Conservation (phyloP, 2,888 invertebrate genomes). For the Clanis bilineata region DNA sequence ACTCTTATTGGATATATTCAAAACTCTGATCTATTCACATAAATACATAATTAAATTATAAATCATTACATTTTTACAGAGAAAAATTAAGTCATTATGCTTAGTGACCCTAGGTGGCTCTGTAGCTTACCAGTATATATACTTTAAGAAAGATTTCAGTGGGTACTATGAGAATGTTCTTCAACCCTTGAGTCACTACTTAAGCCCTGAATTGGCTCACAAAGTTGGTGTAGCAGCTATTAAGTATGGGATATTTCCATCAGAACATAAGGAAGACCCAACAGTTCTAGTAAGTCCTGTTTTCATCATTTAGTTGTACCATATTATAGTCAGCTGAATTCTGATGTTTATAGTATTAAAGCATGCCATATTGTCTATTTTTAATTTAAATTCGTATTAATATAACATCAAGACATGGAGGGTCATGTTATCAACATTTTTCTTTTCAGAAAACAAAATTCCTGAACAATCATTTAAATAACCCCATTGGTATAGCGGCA, state of each 20-base stretch:
- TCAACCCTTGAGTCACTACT: slow-evolving; percentile 86
- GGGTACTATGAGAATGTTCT: slow-evolving; percentile 88
- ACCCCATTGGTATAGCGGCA: slow-evolving; percentile 98
- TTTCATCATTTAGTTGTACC: slow-evolving; percentile 17
- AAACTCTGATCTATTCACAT: too few relatives aligned
- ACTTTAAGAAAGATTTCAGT: slow-evolving; percentile 88
- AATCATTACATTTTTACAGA: slow-evolving; percentile 79
- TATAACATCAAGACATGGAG: neutral
- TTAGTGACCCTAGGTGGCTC: slow-evolving; percentile 85
- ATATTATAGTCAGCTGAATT: slow-evolving; percentile 2
- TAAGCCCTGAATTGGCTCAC: slow-evolving; percentile 93
- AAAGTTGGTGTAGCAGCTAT: slow-evolving; percentile 88
- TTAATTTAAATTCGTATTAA: neutral
- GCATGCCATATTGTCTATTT: neutral
- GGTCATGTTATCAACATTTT: neutral
- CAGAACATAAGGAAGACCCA: slow-evolving; percentile 83
- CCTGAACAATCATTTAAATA: slow-evolving; percentile 87
- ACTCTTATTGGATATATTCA: neutral
- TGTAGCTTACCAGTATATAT: slow-evolving; percentile 85
- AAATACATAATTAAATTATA: neutral
- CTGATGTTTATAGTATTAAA: too few relatives aligned
- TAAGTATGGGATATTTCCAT: slow-evolving; percentile 89
- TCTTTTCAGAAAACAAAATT: slow-evolving; percentile 85
- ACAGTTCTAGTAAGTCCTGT: slow-evolving; percentile 81
- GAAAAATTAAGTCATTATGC: slow-evolving; percentile 86